phyloP scores from a whole-genome alignment of 2,888 invertebrate genomes.

The Perizoma flavofasciatum region DNA sequence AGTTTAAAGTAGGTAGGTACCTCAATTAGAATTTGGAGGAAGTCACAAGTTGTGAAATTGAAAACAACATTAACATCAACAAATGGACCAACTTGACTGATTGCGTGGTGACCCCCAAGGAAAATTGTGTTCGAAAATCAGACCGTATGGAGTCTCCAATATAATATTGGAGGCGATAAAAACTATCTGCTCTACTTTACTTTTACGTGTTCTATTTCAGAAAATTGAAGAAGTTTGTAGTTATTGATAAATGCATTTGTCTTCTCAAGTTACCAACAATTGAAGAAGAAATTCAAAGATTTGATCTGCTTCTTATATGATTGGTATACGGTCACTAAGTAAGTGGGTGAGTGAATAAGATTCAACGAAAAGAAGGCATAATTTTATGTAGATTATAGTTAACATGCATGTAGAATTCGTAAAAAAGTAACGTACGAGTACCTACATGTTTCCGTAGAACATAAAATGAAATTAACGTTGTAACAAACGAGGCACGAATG shows the following conservation, averaged over 20 bases:
- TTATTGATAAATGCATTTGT: slow-evolving; percentile 1
- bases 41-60: slow-evolving; percentile 7
- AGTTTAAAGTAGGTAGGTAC: too few species aligned
- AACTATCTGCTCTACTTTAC: slow-evolving; percentile 6
- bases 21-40: too few species aligned
- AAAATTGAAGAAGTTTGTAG: slow-evolving; percentile 7
- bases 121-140: slow-evolving; percentile 10
- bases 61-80: background rate
- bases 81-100: slow-evolving; percentile 14
- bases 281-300: background rate
- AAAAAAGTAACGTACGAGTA: slow-evolving; percentile 1
- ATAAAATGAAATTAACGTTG: slow-evolving; percentile 19
- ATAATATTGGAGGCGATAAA: background rate
- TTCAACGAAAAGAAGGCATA: too few species aligned
- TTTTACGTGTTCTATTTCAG: slow-evolving; percentile 4
- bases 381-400: background rate
- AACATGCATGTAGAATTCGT: slow-evolving; percentile 5
- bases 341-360: too few species aligned
- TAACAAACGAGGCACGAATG: slow-evolving; percentile 15
- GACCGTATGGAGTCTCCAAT: slow-evolving; percentile 1
- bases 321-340: too few species aligned
- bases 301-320: too few species aligned
- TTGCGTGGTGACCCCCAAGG: slow-evolving; percentile 2
- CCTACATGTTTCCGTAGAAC: slow-evolving; percentile 10
- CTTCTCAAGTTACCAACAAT: background rate